phyloP scores from a whole-genome alignment of 37 sponge, comb jelly and placozoan genomes.

The Haliclona indistincta region DNA sequence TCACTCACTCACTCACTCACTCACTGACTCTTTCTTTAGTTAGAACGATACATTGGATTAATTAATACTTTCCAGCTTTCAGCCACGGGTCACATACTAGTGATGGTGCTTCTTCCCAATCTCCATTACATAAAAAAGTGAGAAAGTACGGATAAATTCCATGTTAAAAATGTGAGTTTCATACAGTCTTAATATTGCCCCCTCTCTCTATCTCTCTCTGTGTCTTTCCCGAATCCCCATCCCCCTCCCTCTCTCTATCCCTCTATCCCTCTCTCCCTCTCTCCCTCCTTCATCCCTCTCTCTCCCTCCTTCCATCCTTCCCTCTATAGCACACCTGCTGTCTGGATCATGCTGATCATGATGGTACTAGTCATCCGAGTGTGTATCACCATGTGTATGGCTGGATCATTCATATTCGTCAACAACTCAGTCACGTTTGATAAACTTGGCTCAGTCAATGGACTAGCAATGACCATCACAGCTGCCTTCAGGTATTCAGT shows the following conservation, averaged over 20 bases:
- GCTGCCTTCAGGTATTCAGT: slow-evolving; percentile 52
- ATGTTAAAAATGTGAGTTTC: background rate
- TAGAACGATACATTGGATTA: slow-evolving; percentile 36
- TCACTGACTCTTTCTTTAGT: too few species aligned
- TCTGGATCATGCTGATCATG: slow-evolving; percentile 51
- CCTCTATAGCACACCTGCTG: too few species aligned
- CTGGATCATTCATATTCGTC: slow-evolving; percentile 51
- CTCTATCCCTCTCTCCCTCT: too few species aligned
- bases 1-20: too few species aligned
- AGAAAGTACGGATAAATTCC: background rate
- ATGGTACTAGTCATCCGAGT: slow-evolving; percentile 17
- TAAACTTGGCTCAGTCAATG: slow-evolving; percentile 78
- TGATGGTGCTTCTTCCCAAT: slow-evolving; percentile 26
- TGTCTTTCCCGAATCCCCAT: background rate
- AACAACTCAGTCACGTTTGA: slow-evolving; percentile 83
- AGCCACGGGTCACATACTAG: background rate
- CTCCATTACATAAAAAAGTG: slow-evolving; percentile 19
- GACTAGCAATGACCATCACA: slow-evolving; percentile 60
- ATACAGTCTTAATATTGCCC: background rate
- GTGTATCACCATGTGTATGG: slow-evolving; percentile 26
- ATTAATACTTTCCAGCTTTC: slow-evolving; percentile 30
- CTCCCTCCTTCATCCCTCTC: too few species aligned
- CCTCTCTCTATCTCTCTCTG: background rate
- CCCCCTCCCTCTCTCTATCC: too few species aligned
- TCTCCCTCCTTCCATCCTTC: too few species aligned